A percentile compares a stretch with the other conserved stretches of the same genome.
Evolutionary conservation across 1,140 invertebrate species (phyloP).

Genomic region (Bombus fervidus): DNA sequence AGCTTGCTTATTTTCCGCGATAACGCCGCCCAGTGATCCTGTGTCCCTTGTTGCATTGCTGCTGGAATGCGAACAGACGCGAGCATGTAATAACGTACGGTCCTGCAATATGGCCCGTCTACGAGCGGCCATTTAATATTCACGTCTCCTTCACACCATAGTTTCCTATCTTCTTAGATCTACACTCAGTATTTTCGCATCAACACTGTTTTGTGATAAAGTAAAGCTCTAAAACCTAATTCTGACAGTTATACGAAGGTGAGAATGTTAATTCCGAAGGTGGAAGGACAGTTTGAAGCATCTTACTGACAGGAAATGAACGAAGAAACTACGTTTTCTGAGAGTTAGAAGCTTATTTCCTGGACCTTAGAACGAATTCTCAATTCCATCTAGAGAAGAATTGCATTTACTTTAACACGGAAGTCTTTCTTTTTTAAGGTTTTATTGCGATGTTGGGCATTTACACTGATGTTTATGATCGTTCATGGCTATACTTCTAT

Average conservation of each 20-base stretch:
- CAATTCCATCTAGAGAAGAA: not conserved
- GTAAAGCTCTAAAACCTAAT: slow-evolving; percentile 1
- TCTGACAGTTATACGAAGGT: slow-evolving; percentile 25
- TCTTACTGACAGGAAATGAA: not conserved
- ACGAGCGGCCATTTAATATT: slow-evolving; percentile 56
- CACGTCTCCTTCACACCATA: slow-evolving; percentile 29
- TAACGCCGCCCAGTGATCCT: not conserved
- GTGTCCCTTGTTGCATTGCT: slow-evolving; percentile 19
- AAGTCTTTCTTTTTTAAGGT: too few relatives aligned
- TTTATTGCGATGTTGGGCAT: too few relatives aligned
- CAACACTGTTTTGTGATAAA: not conserved
- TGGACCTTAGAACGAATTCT: too few relatives aligned
- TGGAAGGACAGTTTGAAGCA: not conserved
- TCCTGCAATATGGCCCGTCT: slow-evolving; percentile 13
- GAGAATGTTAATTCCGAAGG: not conserved
- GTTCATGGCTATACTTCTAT: not conserved
- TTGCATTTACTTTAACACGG: too few relatives aligned
- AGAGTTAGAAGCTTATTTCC: not conserved
- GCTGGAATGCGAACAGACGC: not conserved
- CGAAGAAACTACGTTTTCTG: not conserved
- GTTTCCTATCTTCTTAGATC: not conserved
- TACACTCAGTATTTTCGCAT: slow-evolving; percentile 29
- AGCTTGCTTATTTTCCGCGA: slow-evolving; percentile 16
- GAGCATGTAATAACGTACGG: slow-evolving; percentile 1
- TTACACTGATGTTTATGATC: too few relatives aligned